Base-by-base conservation (phyloP, 2,797 vertebrate genomes). In the Rhabdophis nuchalis region DNA sequence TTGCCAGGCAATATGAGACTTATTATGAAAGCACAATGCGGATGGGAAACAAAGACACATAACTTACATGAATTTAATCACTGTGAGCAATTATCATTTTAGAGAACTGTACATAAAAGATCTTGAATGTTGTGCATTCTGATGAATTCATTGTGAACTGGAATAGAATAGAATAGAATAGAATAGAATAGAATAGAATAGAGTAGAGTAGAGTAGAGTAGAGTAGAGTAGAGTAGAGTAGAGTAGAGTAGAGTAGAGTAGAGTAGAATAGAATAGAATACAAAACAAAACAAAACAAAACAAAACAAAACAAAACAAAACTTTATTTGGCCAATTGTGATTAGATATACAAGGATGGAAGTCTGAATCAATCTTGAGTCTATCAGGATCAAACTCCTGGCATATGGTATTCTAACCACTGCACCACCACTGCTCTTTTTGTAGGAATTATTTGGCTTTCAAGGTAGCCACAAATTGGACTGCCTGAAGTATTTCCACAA, bases 401-500 rank as follows among this genome's bases (percentile, higher is more conserved):
- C 64, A 68, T 32, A 18, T 14, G 16, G n/a, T 6, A 68, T 32
- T 32, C 13, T 32, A 68, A 68, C 5, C 13, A 68, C 14, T 32
- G 64, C 6, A 68, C 14, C 13, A 32, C 14, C 5, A 68, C 14
- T 68, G n/a, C 14, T 68, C 14, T 32, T 68, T 32, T 18, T 16
- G 14, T 68, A 32, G 14, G 14, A 32, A 68, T 32, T 68, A 14
- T 32, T 14, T 32, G 14, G n/a, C 14, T 68, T 68, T 68, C 64
- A 68, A 68, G 16, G 14, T 16, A 32, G n/a, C 5, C n/a, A 68
- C 32, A 68, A 32, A 68, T 18, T 32, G n/a, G n/a, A 68, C 64
- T 68, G n/a, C 64, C n/a, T 93, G 89, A 96, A 95, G 68, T 92
- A 94, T 96, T 96, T 96, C 96, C 94, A 96, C 85, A 91, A 93